These are phyloP conservation scores for Fistularia commersonii DNA, from an alignment of 2,797 vertebrate genomes.

Conservation along the genomic window DNA sequence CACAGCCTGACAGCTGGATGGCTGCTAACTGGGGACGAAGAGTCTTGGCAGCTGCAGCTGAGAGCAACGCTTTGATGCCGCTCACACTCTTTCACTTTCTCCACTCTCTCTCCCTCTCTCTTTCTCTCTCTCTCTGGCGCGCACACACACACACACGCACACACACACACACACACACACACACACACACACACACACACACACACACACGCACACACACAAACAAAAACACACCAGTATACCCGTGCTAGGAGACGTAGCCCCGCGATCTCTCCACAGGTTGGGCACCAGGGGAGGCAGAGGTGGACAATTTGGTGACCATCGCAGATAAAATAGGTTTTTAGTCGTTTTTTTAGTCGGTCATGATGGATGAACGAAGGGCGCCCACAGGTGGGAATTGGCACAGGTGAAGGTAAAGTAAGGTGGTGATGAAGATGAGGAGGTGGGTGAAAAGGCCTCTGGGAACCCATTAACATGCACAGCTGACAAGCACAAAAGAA, in stretches of 20 bases:
- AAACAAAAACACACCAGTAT: too few relatives aligned
- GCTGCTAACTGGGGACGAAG: constrained; percentile 83
- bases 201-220: too few relatives aligned
- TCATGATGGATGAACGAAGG: constrained; percentile 1
- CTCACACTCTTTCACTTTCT: constrained; percentile 64
- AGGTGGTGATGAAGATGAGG: constrained; percentile 26
- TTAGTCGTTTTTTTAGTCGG: not conserved
- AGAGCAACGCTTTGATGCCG: constrained; percentile 83
- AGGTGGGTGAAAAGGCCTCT: constrained; percentile 61
- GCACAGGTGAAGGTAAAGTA: constrained; percentile 26
- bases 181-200: too few relatives aligned
- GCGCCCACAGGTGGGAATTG: constrained; percentile 34
- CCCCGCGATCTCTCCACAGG: constrained; percentile 81
- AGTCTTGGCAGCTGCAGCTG: constrained; percentile 90
- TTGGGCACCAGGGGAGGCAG: constrained; percentile 41
- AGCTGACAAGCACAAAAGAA: constrained; percentile 71
- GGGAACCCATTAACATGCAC: constrained; percentile 78
- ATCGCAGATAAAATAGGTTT: too few relatives aligned
- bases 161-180: constrained; percentile 12
- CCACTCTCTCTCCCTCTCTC: constrained; percentile 23
- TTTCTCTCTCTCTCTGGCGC: constrained; percentile 1
- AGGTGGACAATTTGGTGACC: too few relatives aligned
- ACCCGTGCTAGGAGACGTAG: too few relatives aligned
- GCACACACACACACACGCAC: constrained; percentile 10
- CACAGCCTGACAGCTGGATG: constrained; percentile 84